phyloP scores from a whole-genome alignment of 1,140 invertebrate genomes.

The Sarcophaga peregrina region DNA sequence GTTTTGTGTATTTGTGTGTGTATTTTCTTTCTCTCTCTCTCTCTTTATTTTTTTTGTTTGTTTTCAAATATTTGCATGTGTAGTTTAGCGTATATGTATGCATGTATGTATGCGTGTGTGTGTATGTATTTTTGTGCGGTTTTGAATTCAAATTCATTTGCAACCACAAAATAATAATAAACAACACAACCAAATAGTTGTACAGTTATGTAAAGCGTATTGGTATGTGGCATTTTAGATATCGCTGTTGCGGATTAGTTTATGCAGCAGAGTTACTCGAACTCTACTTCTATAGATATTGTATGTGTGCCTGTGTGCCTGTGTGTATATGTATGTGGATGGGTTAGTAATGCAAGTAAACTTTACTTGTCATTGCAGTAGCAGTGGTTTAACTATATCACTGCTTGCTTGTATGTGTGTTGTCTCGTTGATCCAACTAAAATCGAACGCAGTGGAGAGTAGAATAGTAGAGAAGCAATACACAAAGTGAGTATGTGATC shows the following conservation, averaged over 20 bases:
- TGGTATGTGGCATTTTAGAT: slow-evolving; percentile 30
- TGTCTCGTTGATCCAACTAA: too few relatives aligned
- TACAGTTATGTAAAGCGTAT: slow-evolving; percentile 36
- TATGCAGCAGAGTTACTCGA: slow-evolving; percentile 15
- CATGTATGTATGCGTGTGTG: neutral
- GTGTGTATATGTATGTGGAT: neutral
- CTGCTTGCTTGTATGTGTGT: too few relatives aligned
- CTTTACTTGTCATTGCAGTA: too few relatives aligned
- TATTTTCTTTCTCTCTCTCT: too few relatives aligned
- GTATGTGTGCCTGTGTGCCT: neutral
- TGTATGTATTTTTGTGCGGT: neutral
- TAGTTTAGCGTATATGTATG: neutral
- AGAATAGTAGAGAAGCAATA: too few relatives aligned
- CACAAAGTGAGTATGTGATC: neutral
- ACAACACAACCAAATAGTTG: slow-evolving; percentile 31
- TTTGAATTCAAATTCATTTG: slow-evolving; percentile 40
- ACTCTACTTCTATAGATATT: neutral
- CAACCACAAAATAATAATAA: slow-evolving; percentile 41
- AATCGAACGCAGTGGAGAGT: too few relatives aligned
- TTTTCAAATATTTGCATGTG: neutral
- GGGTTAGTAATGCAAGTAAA: too few relatives aligned
- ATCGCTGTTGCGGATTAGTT: slow-evolving; percentile 37
- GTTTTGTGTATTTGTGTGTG: neutral
- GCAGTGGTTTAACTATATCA: too few relatives aligned
- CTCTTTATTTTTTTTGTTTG: neutral